Conservation (phyloP, 2,113 vertebrate species). For the Sceloporus tristichus region DNA sequence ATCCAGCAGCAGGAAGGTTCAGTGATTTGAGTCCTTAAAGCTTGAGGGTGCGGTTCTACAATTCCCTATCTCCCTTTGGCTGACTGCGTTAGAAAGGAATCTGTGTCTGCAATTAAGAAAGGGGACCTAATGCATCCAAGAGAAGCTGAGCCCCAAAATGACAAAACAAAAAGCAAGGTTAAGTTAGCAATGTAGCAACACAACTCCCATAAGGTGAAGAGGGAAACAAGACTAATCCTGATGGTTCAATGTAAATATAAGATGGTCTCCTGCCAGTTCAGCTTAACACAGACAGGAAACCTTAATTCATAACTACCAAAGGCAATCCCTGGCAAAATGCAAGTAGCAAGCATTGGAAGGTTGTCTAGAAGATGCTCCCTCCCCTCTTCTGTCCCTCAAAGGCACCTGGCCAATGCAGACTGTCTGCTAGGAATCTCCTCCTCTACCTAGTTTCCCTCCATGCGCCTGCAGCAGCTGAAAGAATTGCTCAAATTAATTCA, state of each 20-base stretch:
- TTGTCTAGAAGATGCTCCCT: no score
- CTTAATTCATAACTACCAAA: no score
- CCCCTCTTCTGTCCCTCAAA: background rate
- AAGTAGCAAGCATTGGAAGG: background rate
- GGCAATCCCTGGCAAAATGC: no score
- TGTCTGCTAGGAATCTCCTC: background rate
- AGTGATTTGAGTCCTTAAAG: background rate
- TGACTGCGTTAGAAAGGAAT: background rate
- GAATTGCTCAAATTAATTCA: background rate
- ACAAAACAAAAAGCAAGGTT: accelerated
- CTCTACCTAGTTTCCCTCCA: background rate
- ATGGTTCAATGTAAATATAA: background rate
- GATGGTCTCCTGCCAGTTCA: background rate
- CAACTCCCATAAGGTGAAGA: background rate
- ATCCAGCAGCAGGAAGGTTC: background rate
- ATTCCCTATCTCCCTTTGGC: accelerated
- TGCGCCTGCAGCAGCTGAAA: background rate
- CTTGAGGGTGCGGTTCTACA: background rate
- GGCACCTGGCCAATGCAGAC: no score
- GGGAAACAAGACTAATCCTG: accelerated
- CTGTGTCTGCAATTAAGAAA: accelerated
- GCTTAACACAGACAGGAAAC: background rate
- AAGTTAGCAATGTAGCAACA: background rate
- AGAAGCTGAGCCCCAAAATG: background rate
- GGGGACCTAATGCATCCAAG: background rate